phyloP scores from a whole-genome alignment of 2,888 invertebrate species.

The Tanaodytes sp. region DNA sequence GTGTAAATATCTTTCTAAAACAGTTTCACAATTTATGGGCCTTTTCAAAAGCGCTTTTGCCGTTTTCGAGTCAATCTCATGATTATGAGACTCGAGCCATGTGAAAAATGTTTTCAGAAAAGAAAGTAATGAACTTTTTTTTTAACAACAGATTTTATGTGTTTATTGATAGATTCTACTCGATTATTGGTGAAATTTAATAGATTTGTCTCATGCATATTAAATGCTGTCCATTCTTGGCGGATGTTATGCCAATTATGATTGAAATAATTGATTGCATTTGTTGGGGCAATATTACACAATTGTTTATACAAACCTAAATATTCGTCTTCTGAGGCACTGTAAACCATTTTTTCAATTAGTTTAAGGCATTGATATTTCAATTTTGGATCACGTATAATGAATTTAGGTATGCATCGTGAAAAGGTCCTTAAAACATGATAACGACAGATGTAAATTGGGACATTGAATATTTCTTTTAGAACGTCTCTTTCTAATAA shows the following conservation, averaged over 20 bases:
- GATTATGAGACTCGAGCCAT: slow-evolving; percentile 17
- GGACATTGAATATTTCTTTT: slow-evolving; percentile 13
- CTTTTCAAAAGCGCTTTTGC: slow-evolving; percentile 17
- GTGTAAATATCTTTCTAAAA: slow-evolving; percentile 5
- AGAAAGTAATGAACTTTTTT: slow-evolving; percentile 20
- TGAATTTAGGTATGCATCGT: slow-evolving; percentile 20
- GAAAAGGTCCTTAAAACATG: slow-evolving; percentile 30
- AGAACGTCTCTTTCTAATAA: slow-evolving; percentile 22
- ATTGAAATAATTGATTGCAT: slow-evolving; percentile 44
- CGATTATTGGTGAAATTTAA: slow-evolving; percentile 27
- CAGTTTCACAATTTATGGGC: neutral
- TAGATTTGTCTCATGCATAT: slow-evolving; percentile 20
- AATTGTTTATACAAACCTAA: slow-evolving; percentile 7
- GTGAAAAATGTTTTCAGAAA: slow-evolving; percentile 21
- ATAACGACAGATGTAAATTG: slow-evolving; percentile 33
- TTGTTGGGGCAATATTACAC: slow-evolving; percentile 14
- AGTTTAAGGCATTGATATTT: slow-evolving; percentile 9
- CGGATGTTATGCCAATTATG: slow-evolving; percentile 46
- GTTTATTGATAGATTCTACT: slow-evolving; percentile 24
- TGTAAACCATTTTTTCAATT: slow-evolving; percentile 21
- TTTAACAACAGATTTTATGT: slow-evolving; percentile 20
- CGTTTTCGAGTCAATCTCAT: slow-evolving; percentile 10
- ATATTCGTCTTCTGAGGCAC: slow-evolving; percentile 13
- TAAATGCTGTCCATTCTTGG: slow-evolving; percentile 42
- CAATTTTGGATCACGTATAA: slow-evolving; percentile 11